These are phyloP conservation scores for Tetragonula carbonaria DNA, from an alignment of 2,888 invertebrate species.

Conservation along the genomic window DNA sequence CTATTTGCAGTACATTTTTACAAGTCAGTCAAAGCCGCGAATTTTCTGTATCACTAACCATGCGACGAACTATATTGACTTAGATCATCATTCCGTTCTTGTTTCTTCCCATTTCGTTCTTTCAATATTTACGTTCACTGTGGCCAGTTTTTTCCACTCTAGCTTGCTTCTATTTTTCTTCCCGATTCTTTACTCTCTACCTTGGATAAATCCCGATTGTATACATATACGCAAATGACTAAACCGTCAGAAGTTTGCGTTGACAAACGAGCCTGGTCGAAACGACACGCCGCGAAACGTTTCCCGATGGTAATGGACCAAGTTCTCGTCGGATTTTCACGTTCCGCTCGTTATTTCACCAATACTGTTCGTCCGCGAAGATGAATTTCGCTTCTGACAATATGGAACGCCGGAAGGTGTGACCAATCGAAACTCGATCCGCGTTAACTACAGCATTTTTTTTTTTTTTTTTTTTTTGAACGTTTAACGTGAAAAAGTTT, in stretches of 20 bases:
- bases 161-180: not conserved
- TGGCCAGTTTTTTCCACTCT: not conserved
- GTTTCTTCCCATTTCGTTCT: not conserved
- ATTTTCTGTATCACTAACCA: not conserved
- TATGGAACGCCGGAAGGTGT: constrained; percentile 3
- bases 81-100: not conserved
- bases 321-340: constrained; percentile 22
- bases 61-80: constrained; percentile 6
- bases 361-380: constrained; percentile 18
- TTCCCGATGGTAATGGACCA: constrained; percentile 49
- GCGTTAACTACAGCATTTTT: not conserved
- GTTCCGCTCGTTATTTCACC: not conserved
- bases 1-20: not conserved
- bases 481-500: not conserved
- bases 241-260: constrained; percentile 36
- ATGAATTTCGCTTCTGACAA: constrained; percentile 43
- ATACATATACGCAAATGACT: constrained; percentile 17
- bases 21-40: not conserved
- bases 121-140: constrained; percentile 23
- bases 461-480: not conserved
- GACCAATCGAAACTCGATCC: constrained; percentile 21
- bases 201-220: constrained; percentile 19
- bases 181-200: not conserved
- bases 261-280: constrained; percentile 48
- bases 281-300: constrained; percentile 34